Evolutionary conservation across 1,140 invertebrate genomes (phyloP).

Genomic region (Pogonus chalceus): DNA sequence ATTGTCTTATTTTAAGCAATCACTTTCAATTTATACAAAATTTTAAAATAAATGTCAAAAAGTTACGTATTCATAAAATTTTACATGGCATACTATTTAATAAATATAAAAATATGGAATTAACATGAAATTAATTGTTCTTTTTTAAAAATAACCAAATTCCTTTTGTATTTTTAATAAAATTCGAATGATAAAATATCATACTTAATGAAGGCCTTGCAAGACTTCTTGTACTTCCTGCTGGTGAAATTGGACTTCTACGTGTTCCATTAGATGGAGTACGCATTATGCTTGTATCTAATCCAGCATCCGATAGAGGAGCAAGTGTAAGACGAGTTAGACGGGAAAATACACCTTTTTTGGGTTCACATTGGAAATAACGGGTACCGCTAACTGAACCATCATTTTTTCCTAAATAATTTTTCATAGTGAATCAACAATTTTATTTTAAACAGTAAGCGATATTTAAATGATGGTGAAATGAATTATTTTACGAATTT

Average conservation of each 20-base stretch:
- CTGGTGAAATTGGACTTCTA: slow-evolving; percentile 35
- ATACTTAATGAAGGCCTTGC: slow-evolving; percentile 36
- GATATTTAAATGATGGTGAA: no score
- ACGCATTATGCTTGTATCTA: slow-evolving; percentile 25
- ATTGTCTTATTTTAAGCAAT: no score
- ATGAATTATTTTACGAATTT: no score
- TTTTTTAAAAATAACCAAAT: no score
- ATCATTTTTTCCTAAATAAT: slow-evolving; percentile 81
- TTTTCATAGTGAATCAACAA: not conserved
- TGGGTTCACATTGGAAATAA: slow-evolving; percentile 91
- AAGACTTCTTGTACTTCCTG: slow-evolving; percentile 37
- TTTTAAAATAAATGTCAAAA: slow-evolving; percentile 7
- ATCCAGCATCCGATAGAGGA: slow-evolving; percentile 45
- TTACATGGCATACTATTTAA: no score
- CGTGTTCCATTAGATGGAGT: slow-evolving; percentile 21
- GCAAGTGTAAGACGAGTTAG: slow-evolving; percentile 74
- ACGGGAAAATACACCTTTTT: slow-evolving; percentile 87
- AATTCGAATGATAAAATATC: not conserved
- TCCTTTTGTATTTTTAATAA: no score
- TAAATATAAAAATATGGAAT: no score
- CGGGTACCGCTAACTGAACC: slow-evolving; percentile 84
- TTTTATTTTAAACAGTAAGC: no score
- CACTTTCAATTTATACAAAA: no score
- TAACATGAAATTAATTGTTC: no score
- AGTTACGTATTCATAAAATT: no score